A percentile compares a stretch with the other conserved stretches of the same genome.
These are phyloP conservation scores for Drosophila niveifrons DNA, from an alignment of 2,888 invertebrate species.

Conservation along the genomic window DNA sequence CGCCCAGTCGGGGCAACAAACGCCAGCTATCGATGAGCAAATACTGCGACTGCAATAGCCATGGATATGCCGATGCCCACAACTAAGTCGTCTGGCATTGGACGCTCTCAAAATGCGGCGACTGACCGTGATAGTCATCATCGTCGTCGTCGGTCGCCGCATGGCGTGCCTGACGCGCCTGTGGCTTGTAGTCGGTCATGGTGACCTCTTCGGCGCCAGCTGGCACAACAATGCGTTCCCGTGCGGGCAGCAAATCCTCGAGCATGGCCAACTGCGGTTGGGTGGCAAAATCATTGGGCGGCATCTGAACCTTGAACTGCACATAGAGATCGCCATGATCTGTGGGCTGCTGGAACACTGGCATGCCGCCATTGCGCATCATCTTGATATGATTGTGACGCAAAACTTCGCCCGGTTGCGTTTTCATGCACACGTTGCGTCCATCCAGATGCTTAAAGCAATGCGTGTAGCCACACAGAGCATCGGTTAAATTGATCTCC, in stretches of 20 bases:
- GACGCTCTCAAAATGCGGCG: slow-evolving; percentile 76
- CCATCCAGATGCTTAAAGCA: slow-evolving; percentile 96
- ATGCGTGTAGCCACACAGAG: slow-evolving; percentile 95
- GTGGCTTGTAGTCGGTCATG: slow-evolving; percentile 90
- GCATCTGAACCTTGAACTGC: slow-evolving; percentile 94
- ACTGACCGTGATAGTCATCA: slow-evolving; percentile 69
- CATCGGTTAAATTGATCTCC: slow-evolving; percentile 93
- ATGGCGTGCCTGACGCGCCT: slow-evolving; percentile 53
- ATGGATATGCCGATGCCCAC: slow-evolving; percentile 58
- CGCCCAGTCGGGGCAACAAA: slow-evolving; percentile 58
- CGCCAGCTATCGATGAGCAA: slow-evolving; percentile 58
- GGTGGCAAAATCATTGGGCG: slow-evolving; percentile 91
- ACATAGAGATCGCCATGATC: slow-evolving; percentile 95
- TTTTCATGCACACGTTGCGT: slow-evolving; percentile 91
- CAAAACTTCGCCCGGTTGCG: slow-evolving; percentile 92
- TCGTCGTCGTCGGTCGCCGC: slow-evolving; percentile 70
- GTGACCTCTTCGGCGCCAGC: slow-evolving; percentile 94
- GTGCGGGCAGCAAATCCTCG: slow-evolving; percentile 91
- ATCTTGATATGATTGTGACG: slow-evolving; percentile 91
- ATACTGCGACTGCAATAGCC: slow-evolving; percentile 62
- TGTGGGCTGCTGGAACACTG: slow-evolving; percentile 92
- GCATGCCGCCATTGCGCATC: slow-evolving; percentile 96
- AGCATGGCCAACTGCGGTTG: slow-evolving; percentile 89
- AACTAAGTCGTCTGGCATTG: slow-evolving; percentile 83
- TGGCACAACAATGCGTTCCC: slow-evolving; percentile 90